These are phyloP conservation scores for Etheostoma spectabile DNA, from an alignment of 2,113 vertebrate genomes.

Conservation along the genomic window DNA sequence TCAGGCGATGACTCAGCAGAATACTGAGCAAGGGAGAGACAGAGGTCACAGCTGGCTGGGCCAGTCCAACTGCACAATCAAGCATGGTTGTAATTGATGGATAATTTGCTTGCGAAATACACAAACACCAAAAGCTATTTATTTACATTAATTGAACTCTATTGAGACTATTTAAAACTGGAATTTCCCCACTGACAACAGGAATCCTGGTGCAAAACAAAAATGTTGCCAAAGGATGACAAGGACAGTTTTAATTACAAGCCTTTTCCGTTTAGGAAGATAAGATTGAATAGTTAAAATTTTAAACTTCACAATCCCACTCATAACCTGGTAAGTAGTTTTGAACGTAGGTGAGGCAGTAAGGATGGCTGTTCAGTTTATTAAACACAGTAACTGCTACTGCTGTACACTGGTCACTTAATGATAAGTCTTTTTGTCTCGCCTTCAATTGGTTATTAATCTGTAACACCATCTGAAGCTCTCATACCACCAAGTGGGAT, in stretches of 20 bases:
- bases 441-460: neutral
- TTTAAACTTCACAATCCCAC: neutral
- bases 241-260: slow-evolving; percentile 3
- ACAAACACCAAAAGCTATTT: slow-evolving; percentile 10
- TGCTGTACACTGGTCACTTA: neutral
- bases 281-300: neutral
- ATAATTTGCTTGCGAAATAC: slow-evolving; percentile 13
- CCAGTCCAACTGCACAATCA: slow-evolving; percentile 17
- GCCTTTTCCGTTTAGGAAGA: neutral
- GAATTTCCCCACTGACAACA: neutral
- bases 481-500: neutral
- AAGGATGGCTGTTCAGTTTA: neutral
- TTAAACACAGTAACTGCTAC: neutral
- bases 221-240: neutral
- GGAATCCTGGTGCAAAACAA: slow-evolving; percentile 13
- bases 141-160: slow-evolving; percentile 8
- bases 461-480: neutral
- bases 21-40: neutral
- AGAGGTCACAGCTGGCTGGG: slow-evolving; percentile 60
- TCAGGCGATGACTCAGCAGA: neutral
- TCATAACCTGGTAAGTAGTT: neutral
- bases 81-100: slow-evolving; percentile 9
- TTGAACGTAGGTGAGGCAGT: neutral
- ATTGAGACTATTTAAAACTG: neutral
- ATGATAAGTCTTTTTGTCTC: neutral